These are phyloP conservation scores for Spilogale gracilis DNA, from an alignment of 2,113 vertebrate species.

Conservation along the genomic window DNA sequence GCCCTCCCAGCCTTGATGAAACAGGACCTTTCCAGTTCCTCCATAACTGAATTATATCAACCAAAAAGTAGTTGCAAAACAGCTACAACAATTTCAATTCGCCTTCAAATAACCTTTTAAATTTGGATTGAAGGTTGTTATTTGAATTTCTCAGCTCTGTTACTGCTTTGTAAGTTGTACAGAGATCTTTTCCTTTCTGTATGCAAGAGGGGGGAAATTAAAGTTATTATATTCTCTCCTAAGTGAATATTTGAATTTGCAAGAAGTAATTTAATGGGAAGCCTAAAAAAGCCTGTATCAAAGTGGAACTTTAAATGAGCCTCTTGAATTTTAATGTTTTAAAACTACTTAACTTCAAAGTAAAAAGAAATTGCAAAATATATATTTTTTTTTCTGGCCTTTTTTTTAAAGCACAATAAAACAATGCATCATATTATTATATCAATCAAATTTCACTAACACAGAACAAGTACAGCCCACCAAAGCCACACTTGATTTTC, in stretches of 20 bases:
- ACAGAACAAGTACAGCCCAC: neutral
- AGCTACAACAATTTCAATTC: neutral
- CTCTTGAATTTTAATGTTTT: conserved; percentile 66
- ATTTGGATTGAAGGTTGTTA: neutral
- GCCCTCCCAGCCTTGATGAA: neutral
- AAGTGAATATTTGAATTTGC: conserved; percentile 54
- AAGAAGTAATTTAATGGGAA: conserved; percentile 60
- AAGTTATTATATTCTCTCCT: conserved; percentile 34
- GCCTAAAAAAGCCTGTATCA: conserved; percentile 56
- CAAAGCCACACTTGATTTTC: accelerated
- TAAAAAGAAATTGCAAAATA: neutral
- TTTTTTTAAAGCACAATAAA: conserved; percentile 9
- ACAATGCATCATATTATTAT: neutral
- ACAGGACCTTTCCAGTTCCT: neutral
- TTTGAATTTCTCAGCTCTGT: neutral
- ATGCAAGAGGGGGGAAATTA: neutral
- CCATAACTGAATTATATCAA: neutral
- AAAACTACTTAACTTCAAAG: conserved; percentile 60
- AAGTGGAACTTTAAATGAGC: conserved; percentile 34
- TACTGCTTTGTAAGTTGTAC: neutral
- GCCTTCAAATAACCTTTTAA: conserved; percentile 23
- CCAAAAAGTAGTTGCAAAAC: neutral
- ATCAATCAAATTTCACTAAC: neutral
- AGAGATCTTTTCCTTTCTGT: conserved; percentile 21
- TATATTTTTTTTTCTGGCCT: neutral